Evolutionary conservation across 2,888 invertebrate species (phyloP).

Genomic region (Amblyjoppa fuscipennis): DNA sequence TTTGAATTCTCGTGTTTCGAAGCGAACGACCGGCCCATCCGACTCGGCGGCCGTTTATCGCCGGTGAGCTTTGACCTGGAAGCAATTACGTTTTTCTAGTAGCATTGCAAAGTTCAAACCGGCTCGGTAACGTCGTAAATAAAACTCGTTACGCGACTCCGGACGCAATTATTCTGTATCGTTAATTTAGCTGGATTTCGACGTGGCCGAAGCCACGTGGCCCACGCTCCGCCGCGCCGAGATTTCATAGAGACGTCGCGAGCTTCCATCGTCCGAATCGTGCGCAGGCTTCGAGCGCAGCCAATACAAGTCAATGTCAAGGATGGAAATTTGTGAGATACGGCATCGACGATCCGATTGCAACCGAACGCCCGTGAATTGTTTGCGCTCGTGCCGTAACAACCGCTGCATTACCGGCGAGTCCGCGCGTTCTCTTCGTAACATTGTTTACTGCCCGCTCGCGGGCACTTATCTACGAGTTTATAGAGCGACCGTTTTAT

Average conservation of each 20-base stretch:
- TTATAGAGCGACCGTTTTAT: constrained; percentile 73
- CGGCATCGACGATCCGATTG: constrained; percentile 15
- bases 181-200: neutral
- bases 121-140: constrained; percentile 26
- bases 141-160: constrained; percentile 17
- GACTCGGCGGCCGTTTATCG: constrained; percentile 46
- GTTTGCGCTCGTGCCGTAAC: constrained; percentile 34
- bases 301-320: constrained; percentile 45
- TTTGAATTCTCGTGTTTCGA: constrained; percentile 49
- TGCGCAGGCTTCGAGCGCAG: constrained; percentile 2
- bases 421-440: constrained; percentile 50
- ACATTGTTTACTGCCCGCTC: constrained; percentile 75
- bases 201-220: constrained; percentile 4
- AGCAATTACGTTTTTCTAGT: constrained; percentile 51
- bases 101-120: constrained; percentile 38
- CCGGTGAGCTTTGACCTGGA: constrained; percentile 52
- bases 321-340: constrained; percentile 48
- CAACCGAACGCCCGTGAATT: constrained; percentile 37
- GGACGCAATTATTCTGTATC: constrained; percentile 22
- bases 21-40: constrained; percentile 54
- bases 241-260: constrained; percentile 34
- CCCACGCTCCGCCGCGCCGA: constrained; percentile 1
- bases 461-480: constrained; percentile 73
- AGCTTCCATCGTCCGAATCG: neutral
- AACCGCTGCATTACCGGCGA: constrained; percentile 33